Evolutionary conservation across 2,888 invertebrate species (phyloP), one percentile per base, ranked within the genome.

Genomic region (Lasioglossum leucozonium): DNA sequence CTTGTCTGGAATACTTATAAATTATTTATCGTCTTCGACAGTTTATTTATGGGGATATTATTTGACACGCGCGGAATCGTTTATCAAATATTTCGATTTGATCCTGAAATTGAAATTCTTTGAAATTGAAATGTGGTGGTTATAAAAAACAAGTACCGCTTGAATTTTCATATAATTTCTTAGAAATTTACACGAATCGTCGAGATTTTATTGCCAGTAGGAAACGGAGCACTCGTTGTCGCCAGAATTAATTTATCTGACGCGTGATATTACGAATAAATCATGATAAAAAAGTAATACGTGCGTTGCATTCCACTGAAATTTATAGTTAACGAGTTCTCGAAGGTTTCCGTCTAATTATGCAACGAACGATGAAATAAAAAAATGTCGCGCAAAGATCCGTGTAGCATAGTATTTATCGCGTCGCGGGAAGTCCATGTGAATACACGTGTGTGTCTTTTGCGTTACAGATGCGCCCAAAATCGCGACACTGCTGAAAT

Each of bases 401-500:
- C 11, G 11, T n/a, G 8, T n/a, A 55, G 11, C 11, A 22, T n/a
- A 55, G n/a, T 11, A n/a, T 55, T n/a, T 10, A 11, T n/a, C n/a
- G 10, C 37, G 2, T 34, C 10, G 34, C 37, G 22, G 11, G 11
- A 67, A 10, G 37, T 37, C 40, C 40, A 40, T 34, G 8, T 22
- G 8, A 26, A 44, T 26, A 47, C 18, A 16, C 16, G 8, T 71
- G 8, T 71, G 4, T 65, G 18, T 55, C 4, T 62, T 30, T 58
- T 87, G 77, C 80, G 90, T 94, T 94, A 78, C 94, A 95, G 95
- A 95, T 95, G 95, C 90, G 93, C 89, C 91, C 91, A 86, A 91
- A 90, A 93, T 87, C 84, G 91, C 85, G 85, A 84, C 86, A 91
- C 88, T 93, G 92, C 90, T 92, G 90, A 92, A 91, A 85, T 90